phyloP scores from a whole-genome alignment of 2,113 vertebrate genomes.

The Dromiciops gliroides region DNA sequence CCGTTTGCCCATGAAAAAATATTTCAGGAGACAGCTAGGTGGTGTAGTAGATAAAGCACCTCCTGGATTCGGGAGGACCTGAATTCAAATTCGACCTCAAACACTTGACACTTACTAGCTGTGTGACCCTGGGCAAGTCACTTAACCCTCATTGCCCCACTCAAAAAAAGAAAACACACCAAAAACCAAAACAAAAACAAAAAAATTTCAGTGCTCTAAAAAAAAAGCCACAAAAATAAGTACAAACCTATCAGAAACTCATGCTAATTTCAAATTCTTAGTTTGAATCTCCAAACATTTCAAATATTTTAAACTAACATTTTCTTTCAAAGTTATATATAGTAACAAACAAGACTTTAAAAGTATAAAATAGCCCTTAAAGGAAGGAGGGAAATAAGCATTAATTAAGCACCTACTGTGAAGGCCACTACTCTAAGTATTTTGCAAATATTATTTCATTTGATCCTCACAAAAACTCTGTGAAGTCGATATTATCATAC shows the following conservation, averaged over 20 bases:
- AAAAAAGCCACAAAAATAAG: neutral
- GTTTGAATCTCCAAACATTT: neutral
- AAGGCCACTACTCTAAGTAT: neutral
- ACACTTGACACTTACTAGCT: too few relatives aligned
- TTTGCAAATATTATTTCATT: neutral
- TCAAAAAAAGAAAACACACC: too few relatives aligned
- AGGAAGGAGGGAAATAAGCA: neutral
- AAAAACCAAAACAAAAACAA: too few relatives aligned
- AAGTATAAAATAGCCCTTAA: neutral
- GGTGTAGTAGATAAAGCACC: too few relatives aligned
- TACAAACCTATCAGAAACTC: neutral
- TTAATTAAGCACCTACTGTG: neutral
- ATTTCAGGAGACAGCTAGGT: too few relatives aligned
- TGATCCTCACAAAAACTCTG: neutral
- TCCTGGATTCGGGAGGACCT: too few relatives aligned
- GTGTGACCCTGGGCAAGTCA: too few relatives aligned
- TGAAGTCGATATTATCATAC: neutral
- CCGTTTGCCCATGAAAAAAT: neutral
- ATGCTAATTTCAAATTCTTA: neutral
- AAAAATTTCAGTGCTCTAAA: neutral
- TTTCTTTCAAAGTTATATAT: neutral
- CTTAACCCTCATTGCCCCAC: too few relatives aligned
- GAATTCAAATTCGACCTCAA: too few relatives aligned
- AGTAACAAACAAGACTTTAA: neutral
- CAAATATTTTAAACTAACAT: neutral